These are phyloP conservation scores for Hydrolagus colliei DNA, from an alignment of 2,797 vertebrate species.

Conservation along the genomic window DNA sequence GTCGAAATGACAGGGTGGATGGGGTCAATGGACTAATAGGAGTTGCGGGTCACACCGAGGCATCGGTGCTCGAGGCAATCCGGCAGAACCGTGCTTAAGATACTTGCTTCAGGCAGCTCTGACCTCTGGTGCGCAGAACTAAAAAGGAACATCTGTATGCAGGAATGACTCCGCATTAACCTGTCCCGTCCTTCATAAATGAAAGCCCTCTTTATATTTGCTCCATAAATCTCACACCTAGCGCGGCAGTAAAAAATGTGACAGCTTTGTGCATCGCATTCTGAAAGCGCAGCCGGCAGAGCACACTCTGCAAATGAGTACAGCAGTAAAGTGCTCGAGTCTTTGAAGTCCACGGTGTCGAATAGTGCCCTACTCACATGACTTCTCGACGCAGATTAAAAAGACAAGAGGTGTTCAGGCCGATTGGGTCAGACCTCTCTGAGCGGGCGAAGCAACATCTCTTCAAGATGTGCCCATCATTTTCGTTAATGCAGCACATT, in stretches of 20 bases:
- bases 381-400: background rate
- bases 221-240: background rate
- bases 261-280: background rate
- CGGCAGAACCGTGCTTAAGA: no score
- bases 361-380: background rate
- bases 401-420: background rate
- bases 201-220: background rate
- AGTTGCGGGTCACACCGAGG: no score
- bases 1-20: no score
- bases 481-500: background rate
- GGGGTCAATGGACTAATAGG: no score
- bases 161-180: no score
- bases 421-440: background rate
- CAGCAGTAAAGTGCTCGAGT: background rate
- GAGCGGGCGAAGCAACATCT: background rate
- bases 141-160: no score
- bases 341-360: background rate
- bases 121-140: no score
- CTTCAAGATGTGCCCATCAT: background rate
- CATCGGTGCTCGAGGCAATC: no score
- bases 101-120: no score
- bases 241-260: background rate
- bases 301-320: background rate
- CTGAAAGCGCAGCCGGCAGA: no score
- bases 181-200: no score